These are phyloP conservation scores for Melipona beecheii DNA, from an alignment of 2,888 invertebrate genomes.

Conservation along the genomic window DNA sequence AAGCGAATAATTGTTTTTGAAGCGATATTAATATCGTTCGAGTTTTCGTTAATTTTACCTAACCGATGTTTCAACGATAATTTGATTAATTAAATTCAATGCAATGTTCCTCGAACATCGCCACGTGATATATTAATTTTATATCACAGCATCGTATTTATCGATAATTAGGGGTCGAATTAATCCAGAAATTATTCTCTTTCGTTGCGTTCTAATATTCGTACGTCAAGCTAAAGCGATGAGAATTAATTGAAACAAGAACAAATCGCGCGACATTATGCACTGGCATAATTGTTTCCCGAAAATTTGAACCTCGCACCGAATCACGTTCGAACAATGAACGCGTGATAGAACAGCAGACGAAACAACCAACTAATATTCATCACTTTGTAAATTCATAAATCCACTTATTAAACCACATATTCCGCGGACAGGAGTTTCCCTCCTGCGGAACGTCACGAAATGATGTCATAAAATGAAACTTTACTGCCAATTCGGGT, in stretches of 20 bases:
- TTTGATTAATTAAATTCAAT: neutral
- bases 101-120: neutral
- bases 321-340: neutral
- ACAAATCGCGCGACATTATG: neutral
- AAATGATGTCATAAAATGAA: conserved; percentile 1
- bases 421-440: neutral
- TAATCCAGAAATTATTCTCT: neutral
- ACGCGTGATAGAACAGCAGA: neutral
- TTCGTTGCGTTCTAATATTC: neutral
- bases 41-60: neutral
- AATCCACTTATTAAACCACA: neutral
- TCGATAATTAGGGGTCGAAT: neutral
- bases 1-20: too few species aligned
- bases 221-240: neutral
- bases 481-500: neutral
- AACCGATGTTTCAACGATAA: neutral
- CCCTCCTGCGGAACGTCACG: neutral
- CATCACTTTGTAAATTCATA: too few species aligned
- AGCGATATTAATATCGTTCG: neutral
- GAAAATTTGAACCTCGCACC: neutral
- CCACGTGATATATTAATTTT: neutral
- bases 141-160: neutral
- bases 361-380: neutral
- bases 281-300: neutral
- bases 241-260: neutral